These are phyloP conservation scores for Galaxea fascicularis DNA, from an alignment of 92 coral and sea anemone genomes.

Conservation along the genomic window DNA sequence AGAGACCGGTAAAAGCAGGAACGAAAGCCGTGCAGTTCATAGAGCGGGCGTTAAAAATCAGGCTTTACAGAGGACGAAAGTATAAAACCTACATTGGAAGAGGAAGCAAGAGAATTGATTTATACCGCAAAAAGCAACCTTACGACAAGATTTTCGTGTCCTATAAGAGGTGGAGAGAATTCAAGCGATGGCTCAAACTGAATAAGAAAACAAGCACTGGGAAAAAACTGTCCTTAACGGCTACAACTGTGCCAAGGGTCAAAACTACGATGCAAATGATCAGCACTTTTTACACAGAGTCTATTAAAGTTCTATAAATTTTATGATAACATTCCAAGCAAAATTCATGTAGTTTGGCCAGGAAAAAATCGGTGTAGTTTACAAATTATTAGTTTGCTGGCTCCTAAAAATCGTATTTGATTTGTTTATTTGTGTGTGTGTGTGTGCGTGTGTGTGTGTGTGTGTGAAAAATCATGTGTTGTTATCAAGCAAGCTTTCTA, in stretches of 20 bases:
- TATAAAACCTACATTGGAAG: slow-evolving; percentile 38
- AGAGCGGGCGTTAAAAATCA: slow-evolving; percentile 77
- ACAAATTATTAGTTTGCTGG: too few species aligned
- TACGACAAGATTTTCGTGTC: slow-evolving; percentile 61
- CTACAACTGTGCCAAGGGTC: slow-evolving; percentile 19
- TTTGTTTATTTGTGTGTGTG: too few species aligned
- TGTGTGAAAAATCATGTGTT: too few species aligned
- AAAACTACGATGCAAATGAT: background rate
- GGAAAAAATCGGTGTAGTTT: too few species aligned
- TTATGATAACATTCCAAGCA: background rate
- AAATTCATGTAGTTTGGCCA: background rate
- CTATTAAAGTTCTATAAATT: slow-evolving; percentile 3
- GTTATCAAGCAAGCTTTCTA: too few species aligned
- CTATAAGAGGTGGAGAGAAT: slow-evolving; percentile 79
- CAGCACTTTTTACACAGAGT: background rate
- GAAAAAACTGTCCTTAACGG: slow-evolving; percentile 18
- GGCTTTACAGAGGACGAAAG: slow-evolving; percentile 74
- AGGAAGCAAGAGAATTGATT: slow-evolving; percentile 44
- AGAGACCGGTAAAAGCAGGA: slow-evolving; percentile 52
- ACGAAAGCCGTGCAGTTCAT: slow-evolving; percentile 91
- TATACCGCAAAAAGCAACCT: slow-evolving; percentile 26
- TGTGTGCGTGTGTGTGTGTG: too few species aligned
- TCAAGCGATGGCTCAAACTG: slow-evolving; percentile 75
- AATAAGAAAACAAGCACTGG: slow-evolving; percentile 34
- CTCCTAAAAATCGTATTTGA: too few species aligned